A percentile compares a stretch with the other conserved stretches of the same genome.
phyloP scores from a whole-genome alignment of 2,888 invertebrate species.

The Agrochola lychnidis region DNA sequence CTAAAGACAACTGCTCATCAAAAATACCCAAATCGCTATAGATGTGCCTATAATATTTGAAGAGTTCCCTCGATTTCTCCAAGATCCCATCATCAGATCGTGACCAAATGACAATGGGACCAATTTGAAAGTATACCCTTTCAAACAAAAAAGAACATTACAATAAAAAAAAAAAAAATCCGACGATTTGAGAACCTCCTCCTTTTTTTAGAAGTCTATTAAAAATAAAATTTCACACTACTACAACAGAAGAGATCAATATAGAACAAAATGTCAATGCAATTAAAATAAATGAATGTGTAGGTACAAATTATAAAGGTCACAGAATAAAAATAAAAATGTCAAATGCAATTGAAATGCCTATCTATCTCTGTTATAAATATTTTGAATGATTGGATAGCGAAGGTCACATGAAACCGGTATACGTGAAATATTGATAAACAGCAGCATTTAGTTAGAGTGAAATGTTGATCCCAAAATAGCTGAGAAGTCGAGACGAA shows the following conservation, averaged over 20 bases:
- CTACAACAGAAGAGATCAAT: neutral
- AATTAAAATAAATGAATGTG: too few relatives aligned
- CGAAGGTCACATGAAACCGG: neutral
- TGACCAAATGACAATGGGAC: too few relatives aligned
- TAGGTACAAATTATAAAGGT: neutral
- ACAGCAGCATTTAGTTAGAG: neutral
- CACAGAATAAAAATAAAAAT: neutral
- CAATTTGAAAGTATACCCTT: too few relatives aligned
- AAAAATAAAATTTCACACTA: neutral
- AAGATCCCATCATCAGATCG: too few relatives aligned
- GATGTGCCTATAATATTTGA: too few relatives aligned
- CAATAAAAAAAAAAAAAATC: too few relatives aligned
- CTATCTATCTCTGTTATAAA: neutral
- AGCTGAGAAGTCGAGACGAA: neutral
- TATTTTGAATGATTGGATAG: neutral
- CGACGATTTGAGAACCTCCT: too few relatives aligned
- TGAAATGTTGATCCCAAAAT: neutral
- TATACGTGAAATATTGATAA: slow-evolving; percentile 12
- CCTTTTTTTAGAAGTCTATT: too few relatives aligned
- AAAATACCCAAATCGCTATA: too few relatives aligned
- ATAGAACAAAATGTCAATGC: neutral
- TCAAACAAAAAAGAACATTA: too few relatives aligned
- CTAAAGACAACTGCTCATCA: too few relatives aligned
- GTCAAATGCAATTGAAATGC: neutral
- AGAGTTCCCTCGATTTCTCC: too few relatives aligned